Evolutionary conservation across 2,888 invertebrate genomes (phyloP).

Genomic region (Agriopis leucophaearia): DNA sequence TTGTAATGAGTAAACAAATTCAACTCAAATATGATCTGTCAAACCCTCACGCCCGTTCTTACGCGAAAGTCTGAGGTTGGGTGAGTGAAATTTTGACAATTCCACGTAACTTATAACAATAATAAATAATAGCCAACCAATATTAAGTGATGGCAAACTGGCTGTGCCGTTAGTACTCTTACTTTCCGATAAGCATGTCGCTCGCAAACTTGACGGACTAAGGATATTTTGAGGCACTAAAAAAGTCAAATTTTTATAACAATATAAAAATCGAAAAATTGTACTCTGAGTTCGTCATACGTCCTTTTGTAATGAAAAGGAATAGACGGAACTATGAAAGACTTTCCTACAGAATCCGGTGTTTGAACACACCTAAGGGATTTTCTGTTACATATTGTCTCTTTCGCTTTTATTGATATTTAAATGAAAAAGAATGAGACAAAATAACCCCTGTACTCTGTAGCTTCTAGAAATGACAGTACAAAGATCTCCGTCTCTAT

Average conservation of each 20-base stretch:
- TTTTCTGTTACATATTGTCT: conserved; percentile 1
- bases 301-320: conserved; percentile 52
- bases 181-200: not conserved
- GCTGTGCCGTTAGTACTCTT: too few relatives aligned
- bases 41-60: too few relatives aligned
- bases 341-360: conserved; percentile 41
- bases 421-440: not conserved
- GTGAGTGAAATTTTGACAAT: too few relatives aligned
- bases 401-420: not conserved
- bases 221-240: conserved; percentile 31
- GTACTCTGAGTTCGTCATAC: conserved; percentile 46
- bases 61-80: too few relatives aligned
- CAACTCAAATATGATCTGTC: too few relatives aligned
- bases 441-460: not conserved
- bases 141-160: too few relatives aligned
- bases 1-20: too few relatives aligned
- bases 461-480: not conserved
- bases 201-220: conserved; percentile 17
- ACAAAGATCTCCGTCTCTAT: not conserved
- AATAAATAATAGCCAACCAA: too few relatives aligned
- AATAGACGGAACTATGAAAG: conserved; percentile 51
- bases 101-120: too few relatives aligned
- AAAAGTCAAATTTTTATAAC: conserved; percentile 23
- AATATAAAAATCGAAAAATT: conserved; percentile 29
- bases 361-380: conserved; percentile 24